Conservation (phyloP, 2,888 invertebrate genomes). For the Apoda limacodes region DNA sequence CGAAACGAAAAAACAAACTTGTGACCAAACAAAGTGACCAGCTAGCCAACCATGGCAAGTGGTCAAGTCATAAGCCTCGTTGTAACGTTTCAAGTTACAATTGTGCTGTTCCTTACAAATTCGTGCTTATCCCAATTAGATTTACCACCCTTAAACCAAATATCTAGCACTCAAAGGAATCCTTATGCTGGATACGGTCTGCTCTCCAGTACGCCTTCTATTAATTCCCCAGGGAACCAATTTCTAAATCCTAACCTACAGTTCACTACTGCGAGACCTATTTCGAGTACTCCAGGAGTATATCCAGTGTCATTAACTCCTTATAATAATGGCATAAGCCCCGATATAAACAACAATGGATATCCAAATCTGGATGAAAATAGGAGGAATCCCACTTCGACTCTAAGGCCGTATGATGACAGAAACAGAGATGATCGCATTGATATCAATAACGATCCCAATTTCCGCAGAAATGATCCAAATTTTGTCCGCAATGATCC, state of each 20-base stretch:
- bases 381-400: constrained; percentile 40
- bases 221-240: constrained; percentile 54
- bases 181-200: constrained; percentile 43
- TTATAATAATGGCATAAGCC: constrained; percentile 39
- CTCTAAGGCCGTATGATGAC: constrained; percentile 35
- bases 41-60: constrained; percentile 47
- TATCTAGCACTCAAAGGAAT: constrained; percentile 38
- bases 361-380: constrained; percentile 46
- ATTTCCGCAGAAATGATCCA: constrained; percentile 59
- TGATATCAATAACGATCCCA: constrained; percentile 55
- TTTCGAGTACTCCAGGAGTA: constrained; percentile 33
- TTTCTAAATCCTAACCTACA: constrained; percentile 42
- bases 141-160: constrained; percentile 60
- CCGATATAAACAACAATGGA: constrained; percentile 60
- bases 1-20: constrained; percentile 18
- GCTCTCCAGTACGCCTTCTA: constrained; percentile 43
- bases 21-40: too few species aligned
- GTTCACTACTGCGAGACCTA: constrained; percentile 42
- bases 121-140: constrained; percentile 72
- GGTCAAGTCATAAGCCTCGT: constrained; percentile 17
- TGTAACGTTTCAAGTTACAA: constrained; percentile 25
- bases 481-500: constrained; percentile 61
- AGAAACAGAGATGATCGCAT: constrained; percentile 54
- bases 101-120: constrained; percentile 26
- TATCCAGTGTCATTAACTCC: constrained; percentile 51